Evolutionary conservation across 1,140 invertebrate genomes (phyloP).

Genomic region (Anastrepha ludens): DNA sequence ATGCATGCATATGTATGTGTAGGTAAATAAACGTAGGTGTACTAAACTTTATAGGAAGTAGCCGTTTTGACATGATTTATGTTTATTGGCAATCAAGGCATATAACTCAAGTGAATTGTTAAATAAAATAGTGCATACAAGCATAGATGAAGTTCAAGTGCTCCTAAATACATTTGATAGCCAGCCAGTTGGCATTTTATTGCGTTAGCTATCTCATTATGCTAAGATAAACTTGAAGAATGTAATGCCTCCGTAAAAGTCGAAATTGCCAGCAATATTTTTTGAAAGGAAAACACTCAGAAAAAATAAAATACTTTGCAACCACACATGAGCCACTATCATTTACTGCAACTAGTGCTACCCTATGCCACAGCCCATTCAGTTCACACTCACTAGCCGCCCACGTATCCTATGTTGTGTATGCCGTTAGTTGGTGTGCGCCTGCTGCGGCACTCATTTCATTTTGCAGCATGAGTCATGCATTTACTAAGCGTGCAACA

Average conservation of each 20-base stretch:
- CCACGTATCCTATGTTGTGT: neutral
- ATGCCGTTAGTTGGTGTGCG: neutral
- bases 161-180: constrained; percentile 19
- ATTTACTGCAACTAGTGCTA: no score
- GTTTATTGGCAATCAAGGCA: constrained; percentile 49
- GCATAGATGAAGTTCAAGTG: constrained; percentile 30
- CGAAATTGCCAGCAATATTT: constrained; percentile 4
- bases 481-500: neutral
- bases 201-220: neutral
- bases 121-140: neutral
- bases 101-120: constrained; percentile 45
- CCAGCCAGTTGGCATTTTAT: neutral
- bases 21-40: neutral
- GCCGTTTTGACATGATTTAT: constrained; percentile 38
- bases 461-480: constrained; percentile 30
- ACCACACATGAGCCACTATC: neutral
- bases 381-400: neutral
- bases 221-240: neutral
- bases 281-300: neutral
- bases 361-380: neutral
- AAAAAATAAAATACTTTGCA: neutral
- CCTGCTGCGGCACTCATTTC: neutral
- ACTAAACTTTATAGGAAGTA: neutral
- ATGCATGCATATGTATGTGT: neutral
- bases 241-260: neutral